These are phyloP conservation scores for Copsychus sechellarum DNA, from an alignment of 2,113 vertebrate genomes.

Conservation along the genomic window DNA sequence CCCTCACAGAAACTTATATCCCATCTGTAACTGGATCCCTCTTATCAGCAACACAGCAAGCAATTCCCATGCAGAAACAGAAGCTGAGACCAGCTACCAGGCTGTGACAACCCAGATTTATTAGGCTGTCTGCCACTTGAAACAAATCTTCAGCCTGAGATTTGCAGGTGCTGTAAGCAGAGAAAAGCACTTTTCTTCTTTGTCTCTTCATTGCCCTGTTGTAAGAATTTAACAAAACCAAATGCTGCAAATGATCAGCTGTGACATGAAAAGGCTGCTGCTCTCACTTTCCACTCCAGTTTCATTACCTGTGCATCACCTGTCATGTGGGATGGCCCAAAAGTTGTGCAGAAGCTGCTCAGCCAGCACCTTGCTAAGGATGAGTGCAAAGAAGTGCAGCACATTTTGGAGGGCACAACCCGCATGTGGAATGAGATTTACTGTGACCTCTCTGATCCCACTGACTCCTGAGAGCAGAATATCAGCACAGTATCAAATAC, in stretches of 20 bases:
- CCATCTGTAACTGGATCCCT: conserved; percentile 19
- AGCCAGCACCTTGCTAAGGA: neutral
- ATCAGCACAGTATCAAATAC: neutral
- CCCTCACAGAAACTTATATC: conserved; percentile 1
- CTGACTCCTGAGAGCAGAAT: fast-evolving
- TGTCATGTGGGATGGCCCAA: neutral
- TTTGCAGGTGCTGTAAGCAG: neutral
- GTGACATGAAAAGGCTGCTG: neutral
- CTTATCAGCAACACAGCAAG: conserved; percentile 24
- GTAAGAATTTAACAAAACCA: neutral
- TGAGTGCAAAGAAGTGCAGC: neutral
- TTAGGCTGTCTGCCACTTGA: neutral
- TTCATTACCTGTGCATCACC: neutral
- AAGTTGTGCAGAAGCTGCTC: neutral
- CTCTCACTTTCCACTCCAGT: neutral
- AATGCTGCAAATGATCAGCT: neutral
- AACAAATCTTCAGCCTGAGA: conserved; percentile 32
- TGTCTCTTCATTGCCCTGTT: neutral
- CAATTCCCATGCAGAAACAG: neutral
- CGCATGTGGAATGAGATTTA: neutral
- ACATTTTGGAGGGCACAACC: neutral
- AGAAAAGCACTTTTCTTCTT: neutral
- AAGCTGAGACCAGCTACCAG: neutral
- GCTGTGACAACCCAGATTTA: conserved; percentile 29
- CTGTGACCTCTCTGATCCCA: neutral